Evolutionary conservation across 2,113 vertebrate genomes (phyloP).

Genomic region (Haemorhous mexicanus): DNA sequence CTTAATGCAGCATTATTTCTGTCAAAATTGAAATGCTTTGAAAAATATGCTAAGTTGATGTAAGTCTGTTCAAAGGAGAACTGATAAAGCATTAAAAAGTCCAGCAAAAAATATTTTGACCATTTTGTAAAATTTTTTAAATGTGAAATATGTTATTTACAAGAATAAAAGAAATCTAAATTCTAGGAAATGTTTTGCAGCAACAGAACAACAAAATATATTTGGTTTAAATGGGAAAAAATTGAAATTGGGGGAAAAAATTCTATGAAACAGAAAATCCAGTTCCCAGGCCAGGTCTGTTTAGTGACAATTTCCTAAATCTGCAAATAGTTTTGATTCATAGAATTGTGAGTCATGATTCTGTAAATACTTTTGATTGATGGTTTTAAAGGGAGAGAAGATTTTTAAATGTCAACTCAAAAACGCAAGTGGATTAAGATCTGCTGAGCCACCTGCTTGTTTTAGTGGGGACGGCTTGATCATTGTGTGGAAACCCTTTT

Average conservation of each 20-base stretch:
- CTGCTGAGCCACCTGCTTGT: background rate
- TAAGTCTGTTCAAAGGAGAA: background rate
- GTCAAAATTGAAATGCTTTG: background rate
- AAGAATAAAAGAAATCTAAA: background rate
- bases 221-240: background rate
- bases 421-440: background rate
- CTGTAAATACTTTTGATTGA: constrained; percentile 14
- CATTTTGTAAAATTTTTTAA: background rate
- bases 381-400: background rate
- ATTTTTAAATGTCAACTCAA: background rate
- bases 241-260: background rate
- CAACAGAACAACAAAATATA: background rate
- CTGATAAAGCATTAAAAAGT: background rate
- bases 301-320: background rate
- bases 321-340: background rate
- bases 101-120: background rate
- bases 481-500: background rate
- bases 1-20: background rate
- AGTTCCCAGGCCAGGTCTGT: background rate
- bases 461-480: background rate
- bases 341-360: background rate
- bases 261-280: background rate
- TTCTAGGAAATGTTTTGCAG: background rate
- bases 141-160: background rate
- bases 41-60: background rate